Conservation (phyloP, 2,797 vertebrate species). For the Caiman crocodilus region DNA sequence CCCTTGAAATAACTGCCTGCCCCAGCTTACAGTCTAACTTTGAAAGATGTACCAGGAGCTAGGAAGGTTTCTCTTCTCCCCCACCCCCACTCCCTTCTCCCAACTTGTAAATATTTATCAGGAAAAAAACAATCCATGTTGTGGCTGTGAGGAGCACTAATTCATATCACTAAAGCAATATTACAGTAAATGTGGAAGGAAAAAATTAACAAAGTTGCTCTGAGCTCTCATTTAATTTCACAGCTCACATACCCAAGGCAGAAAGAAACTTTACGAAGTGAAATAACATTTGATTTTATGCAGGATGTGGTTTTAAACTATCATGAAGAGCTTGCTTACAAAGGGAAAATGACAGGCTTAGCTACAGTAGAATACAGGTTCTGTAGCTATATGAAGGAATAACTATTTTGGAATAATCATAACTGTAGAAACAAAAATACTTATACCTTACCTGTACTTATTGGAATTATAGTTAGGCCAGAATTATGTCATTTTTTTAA, state of each 20-base stretch:
- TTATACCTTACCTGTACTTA: not conserved
- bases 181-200: not conserved
- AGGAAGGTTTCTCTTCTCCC: not conserved
- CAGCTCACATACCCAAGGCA: not conserved
- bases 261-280: not conserved
- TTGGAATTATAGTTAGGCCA: not conserved
- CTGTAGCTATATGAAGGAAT: not conserved
- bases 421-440: not conserved
- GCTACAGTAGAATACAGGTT: not conserved
- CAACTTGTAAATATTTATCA: slow-evolving; percentile 2
- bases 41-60: not conserved
- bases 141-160: not conserved
- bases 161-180: not conserved
- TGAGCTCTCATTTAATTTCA: not conserved
- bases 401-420: not conserved
- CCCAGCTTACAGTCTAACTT: not conserved
- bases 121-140: not conserved
- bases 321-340: not conserved
- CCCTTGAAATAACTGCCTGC: no score
- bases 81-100: not conserved
- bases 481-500: not conserved
- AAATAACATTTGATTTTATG: slow-evolving; percentile 29
- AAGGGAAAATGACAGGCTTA: not conserved
- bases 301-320: slow-evolving; percentile 33
- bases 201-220: not conserved